phyloP scores from a whole-genome alignment of 2,888 invertebrate genomes.

The Oscheius sp. region DNA sequence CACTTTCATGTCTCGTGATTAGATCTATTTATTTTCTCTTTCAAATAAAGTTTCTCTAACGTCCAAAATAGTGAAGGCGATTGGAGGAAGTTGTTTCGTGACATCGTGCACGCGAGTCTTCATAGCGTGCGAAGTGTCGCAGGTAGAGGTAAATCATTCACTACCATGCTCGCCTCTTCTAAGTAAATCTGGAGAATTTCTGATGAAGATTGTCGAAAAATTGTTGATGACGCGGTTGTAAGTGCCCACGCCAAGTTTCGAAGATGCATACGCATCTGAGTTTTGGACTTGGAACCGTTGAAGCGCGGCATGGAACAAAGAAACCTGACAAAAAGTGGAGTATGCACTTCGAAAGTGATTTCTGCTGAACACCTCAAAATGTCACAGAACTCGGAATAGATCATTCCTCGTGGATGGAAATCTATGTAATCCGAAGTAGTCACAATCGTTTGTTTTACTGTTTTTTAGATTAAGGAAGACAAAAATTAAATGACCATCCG shows the following conservation, averaged over 20 bases:
- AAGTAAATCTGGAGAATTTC: conserved; percentile 26
- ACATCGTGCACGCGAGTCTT: conserved; percentile 17
- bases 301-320: neutral
- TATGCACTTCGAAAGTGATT: too few species aligned
- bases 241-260: conserved; percentile 11
- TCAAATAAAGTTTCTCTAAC: conserved; percentile 3
- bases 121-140: conserved; percentile 30
- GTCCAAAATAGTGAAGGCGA: conserved; percentile 6
- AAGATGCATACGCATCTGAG: neutral
- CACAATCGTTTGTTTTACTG: too few species aligned
- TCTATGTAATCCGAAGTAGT: too few species aligned
- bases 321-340: neutral
- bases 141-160: conserved; percentile 26
- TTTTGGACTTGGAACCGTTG: neutral
- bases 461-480: too few species aligned
- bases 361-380: too few species aligned
- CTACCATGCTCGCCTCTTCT: conserved; percentile 21
- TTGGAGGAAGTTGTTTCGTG: conserved; percentile 19
- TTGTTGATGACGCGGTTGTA: conserved; percentile 20
- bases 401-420: too few species aligned
- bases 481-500: too few species aligned
- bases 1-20: conserved; percentile 7
- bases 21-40: conserved; percentile 22
- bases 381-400: too few species aligned
- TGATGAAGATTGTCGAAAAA: conserved; percentile 18